These are phyloP conservation scores for Zygogramma bicolorata DNA, from an alignment of 2,888 invertebrate species.

Conservation along the genomic window DNA sequence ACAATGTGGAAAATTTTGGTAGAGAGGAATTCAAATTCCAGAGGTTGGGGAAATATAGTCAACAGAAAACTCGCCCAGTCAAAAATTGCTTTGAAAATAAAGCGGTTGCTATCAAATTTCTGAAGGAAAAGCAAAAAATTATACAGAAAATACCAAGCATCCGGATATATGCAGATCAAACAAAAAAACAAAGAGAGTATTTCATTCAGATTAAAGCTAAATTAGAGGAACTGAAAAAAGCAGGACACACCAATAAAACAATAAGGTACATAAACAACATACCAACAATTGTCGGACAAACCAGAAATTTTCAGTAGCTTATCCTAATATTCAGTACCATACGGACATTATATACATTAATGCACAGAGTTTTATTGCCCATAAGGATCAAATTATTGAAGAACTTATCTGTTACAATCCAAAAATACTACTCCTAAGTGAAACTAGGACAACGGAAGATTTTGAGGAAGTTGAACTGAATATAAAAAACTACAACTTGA, in stretches of 20 bases:
- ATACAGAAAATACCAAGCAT: constrained; percentile 7
- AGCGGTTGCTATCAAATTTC: constrained; percentile 5
- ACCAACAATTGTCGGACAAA: constrained; percentile 7
- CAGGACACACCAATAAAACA: too few species aligned
- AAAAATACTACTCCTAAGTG: constrained; percentile 13
- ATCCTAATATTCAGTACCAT: constrained; percentile 13
- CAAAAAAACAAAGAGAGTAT: too few species aligned
- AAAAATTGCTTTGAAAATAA: constrained; percentile 5
- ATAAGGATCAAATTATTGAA: too few species aligned
- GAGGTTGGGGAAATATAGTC: not conserved
- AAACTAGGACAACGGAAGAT: constrained; percentile 7
- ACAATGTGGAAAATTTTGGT: constrained; percentile 8
- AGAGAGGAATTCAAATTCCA: too few species aligned
- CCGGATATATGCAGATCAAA: constrained; percentile 9
- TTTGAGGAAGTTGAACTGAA: constrained; percentile 7
- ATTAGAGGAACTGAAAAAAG: too few species aligned
- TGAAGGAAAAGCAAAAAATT: constrained; percentile 13
- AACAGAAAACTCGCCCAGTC: constrained; percentile 9
- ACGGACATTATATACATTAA: too few species aligned
- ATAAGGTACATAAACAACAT: too few species aligned
- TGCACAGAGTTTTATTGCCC: too few species aligned
- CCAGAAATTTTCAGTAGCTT: constrained; percentile 10
- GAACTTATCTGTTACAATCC: constrained; percentile 8
- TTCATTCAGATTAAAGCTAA: too few species aligned
- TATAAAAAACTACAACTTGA: too few species aligned